Evolutionary conservation across 2,797 vertebrate species (phyloP), one percentile per base, ranked within the genome.

Genomic region (Erpetoichthys calabaricus): DNA sequence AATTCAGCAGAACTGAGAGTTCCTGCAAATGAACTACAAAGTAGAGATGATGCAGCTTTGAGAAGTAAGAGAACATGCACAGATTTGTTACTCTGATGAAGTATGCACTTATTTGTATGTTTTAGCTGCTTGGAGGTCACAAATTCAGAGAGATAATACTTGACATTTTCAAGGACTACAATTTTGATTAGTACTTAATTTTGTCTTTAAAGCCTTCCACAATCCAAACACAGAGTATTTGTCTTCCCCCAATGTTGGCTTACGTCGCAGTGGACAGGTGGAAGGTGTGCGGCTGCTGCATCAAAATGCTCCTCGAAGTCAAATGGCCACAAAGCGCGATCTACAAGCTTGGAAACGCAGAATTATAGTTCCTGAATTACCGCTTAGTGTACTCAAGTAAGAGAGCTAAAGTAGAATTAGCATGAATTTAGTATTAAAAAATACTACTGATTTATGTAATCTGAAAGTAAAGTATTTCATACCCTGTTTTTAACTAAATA

Each of bases 221-320:
- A 91, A 89, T 49, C 83, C 88, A 7, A 88, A 89, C 42, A 79
- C 84, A 8, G 94, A 97, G 9, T 86, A 94, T 58, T 88, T 93
- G 68, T 94, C 92, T 1, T 86, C 93, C 1, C 91, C 95, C 43
- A 95, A 93, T 54, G 94, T 96, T 46, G 94, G 91, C 4, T 77
- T 97, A 55, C 84, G 94, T 4, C 92, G 93, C 44, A 97, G 92
- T 2, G 94, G 93, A 5, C 94, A 98, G 72, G 93, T 96, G 63
- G 94, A 99, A 74, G 94, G 94, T 0, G 93, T 97, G 8, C 87
- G 92, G 9, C 96, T 97, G 67, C 94, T 96, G 94, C 94, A 97
- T 69, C 91, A 94, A 66, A 97, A 96, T 4, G 91, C 94, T 4
- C 92, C 94, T 0, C 88, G 90, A 10, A 97, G 94, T 77, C 94